phyloP scores from a whole-genome alignment of 2,888 invertebrate species.

The Sinhomidia bicolor region DNA sequence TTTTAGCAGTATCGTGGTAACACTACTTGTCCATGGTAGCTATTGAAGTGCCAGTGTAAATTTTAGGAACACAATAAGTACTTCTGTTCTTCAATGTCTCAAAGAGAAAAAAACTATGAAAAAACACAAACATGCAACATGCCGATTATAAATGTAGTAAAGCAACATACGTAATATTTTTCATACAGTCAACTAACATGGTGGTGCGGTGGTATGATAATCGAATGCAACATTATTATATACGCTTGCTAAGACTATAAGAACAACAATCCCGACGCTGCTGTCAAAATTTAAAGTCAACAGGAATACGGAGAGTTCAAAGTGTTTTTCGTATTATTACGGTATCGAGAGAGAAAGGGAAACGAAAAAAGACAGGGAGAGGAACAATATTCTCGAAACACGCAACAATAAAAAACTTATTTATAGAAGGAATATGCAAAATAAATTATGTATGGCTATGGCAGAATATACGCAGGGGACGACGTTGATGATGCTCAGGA shows the following conservation, averaged over 20 bases:
- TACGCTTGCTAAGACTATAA: too few species aligned
- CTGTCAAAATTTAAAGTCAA: background rate
- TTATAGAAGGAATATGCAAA: background rate
- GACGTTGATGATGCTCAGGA: too few species aligned
- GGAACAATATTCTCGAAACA: background rate
- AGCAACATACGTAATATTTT: background rate
- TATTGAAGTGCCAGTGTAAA: background rate
- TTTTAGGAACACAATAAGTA: background rate
- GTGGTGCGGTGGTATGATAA: background rate
- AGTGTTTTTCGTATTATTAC: background rate
- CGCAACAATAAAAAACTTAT: background rate
- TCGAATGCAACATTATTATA: background rate
- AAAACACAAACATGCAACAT: background rate
- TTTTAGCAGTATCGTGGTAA: too few species aligned
- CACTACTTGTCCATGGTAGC: background rate
- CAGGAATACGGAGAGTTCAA: background rate
- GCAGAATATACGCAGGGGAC: background rate
- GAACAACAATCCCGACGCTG: slow-evolving; percentile 10
- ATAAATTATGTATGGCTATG: background rate
- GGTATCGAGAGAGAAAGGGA: background rate
- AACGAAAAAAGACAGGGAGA: background rate
- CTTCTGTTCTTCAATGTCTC: background rate
- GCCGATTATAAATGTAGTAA: background rate
- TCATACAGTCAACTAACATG: background rate
- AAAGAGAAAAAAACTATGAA: background rate